These are phyloP conservation scores for Papilio machaon DNA, from an alignment of 1,140 invertebrate species.

Conservation along the genomic window DNA sequence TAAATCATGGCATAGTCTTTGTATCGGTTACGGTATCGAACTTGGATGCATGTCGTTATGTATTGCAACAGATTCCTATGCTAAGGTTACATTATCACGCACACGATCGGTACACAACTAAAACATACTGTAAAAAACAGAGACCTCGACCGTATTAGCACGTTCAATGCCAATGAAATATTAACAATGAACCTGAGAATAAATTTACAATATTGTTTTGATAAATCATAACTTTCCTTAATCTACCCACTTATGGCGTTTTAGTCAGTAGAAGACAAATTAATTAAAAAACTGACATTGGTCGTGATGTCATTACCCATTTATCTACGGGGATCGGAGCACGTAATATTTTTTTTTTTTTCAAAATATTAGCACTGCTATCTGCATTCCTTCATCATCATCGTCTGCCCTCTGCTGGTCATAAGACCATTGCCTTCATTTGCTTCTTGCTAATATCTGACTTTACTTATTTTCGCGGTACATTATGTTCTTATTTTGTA, in stretches of 20 bases:
- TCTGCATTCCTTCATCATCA: too few species aligned
- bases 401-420: too few species aligned
- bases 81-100: conserved; percentile 20
- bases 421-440: too few species aligned
- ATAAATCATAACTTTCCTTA: neutral
- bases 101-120: neutral
- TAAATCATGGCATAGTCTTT: neutral
- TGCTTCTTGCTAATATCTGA: neutral
- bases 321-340: too few species aligned
- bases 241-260: neutral
- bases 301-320: too few species aligned
- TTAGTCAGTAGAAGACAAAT: too few species aligned
- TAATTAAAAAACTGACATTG: too few species aligned
- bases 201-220: neutral
- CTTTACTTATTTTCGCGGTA: neutral
- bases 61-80: neutral
- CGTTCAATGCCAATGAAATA: neutral
- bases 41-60: neutral
- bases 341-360: too few species aligned
- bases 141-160: conserved; percentile 8
- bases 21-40: neutral
- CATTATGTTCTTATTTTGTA: too few species aligned
- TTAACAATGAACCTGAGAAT: neutral
- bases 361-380: too few species aligned
- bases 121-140: conserved; percentile 3